These are phyloP conservation scores for Drosophila heteroneura DNA, from an alignment of 2,888 invertebrate genomes.

Conservation along the genomic window DNA sequence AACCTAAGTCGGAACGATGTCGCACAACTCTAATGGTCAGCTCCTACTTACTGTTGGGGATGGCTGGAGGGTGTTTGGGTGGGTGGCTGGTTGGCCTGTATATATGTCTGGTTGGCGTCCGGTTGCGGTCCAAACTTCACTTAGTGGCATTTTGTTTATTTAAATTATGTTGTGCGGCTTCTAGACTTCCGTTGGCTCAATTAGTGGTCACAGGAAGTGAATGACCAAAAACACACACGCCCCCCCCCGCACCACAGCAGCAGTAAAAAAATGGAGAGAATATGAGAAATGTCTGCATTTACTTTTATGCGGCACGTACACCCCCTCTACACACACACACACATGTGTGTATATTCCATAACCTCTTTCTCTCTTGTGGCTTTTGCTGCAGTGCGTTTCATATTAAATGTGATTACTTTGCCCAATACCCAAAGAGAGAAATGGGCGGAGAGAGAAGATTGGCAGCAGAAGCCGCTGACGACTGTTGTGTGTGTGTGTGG, in stretches of 20 bases:
- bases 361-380: constrained; percentile 53
- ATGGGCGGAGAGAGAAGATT: constrained; percentile 58
- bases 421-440: constrained; percentile 60
- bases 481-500: background rate
- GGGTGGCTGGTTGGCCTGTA: constrained; percentile 1
- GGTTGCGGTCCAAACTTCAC: constrained; percentile 77
- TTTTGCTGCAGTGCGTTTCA: constrained; percentile 81
- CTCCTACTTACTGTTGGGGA: background rate
- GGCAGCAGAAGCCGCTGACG: constrained; percentile 35
- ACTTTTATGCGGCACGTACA: constrained; percentile 61
- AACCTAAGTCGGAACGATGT: background rate
- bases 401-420: constrained; percentile 82
- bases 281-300: constrained; percentile 60
- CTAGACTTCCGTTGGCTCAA: constrained; percentile 79
- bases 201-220: constrained; percentile 74
- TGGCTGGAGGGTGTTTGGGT: too few species aligned
- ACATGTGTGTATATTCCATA: constrained; percentile 38
- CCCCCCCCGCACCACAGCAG: background rate
- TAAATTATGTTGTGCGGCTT: constrained; percentile 79
- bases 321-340: constrained; percentile 1
- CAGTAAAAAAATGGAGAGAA: constrained; percentile 15
- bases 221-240: constrained; percentile 17
- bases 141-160: constrained; percentile 80
- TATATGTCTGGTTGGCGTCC: constrained; percentile 59
- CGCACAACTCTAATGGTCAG: constrained; percentile 5